phyloP scores from a whole-genome alignment of 2,113 vertebrate species.

The Galeopterus variegatus region DNA sequence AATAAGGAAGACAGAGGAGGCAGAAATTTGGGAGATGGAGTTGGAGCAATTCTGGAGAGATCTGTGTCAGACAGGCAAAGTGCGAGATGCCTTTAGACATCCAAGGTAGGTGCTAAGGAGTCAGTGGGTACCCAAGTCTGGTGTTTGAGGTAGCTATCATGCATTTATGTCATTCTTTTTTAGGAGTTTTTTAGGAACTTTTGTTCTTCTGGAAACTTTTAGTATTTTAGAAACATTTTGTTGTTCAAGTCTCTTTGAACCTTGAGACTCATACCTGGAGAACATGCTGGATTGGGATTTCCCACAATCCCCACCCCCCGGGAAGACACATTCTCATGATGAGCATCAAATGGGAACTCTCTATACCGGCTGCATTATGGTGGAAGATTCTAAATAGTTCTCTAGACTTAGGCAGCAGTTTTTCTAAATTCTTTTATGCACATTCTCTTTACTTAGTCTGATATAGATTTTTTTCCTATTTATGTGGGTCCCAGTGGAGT shows the following conservation, averaged over 20 bases:
- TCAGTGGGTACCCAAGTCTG: background rate
- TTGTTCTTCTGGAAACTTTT: background rate
- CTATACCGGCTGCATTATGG: rapidly evolving
- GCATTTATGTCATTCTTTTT: background rate
- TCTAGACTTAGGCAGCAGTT: background rate
- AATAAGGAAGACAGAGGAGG: background rate
- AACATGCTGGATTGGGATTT: background rate
- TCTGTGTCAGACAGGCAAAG: background rate
- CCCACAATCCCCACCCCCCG: background rate
- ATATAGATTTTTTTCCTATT: background rate
- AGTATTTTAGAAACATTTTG: background rate
- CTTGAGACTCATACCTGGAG: background rate
- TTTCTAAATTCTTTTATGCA: background rate
- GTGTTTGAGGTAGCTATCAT: background rate
- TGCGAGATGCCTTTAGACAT: background rate
- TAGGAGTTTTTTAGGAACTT: background rate
- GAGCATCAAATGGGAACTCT: background rate
- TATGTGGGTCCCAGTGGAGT: background rate
- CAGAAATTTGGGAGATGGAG: background rate
- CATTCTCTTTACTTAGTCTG: background rate
- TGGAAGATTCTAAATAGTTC: background rate
- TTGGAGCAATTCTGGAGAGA: background rate
- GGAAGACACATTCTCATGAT: background rate
- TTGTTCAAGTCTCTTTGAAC: background rate
- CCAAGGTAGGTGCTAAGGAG: background rate